Evolutionary conservation across 2,888 invertebrate genomes (phyloP), one percentile per base, ranked within the genome.

Genomic region (Tenthredo mesomela): DNA sequence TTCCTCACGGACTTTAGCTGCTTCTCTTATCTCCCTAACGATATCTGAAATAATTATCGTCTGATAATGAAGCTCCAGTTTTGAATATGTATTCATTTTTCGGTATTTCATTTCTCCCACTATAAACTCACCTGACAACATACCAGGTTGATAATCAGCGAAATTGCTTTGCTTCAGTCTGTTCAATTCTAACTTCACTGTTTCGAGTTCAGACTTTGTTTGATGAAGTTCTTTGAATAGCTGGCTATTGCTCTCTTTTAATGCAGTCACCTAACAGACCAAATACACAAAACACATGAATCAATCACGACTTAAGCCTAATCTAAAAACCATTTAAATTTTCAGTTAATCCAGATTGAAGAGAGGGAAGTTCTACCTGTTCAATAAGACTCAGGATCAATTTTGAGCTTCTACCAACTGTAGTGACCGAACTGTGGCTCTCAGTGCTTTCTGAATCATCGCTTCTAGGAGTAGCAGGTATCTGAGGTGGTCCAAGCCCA

Each of bases 171-270:
- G 91, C 86, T 92, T 92, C 61, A 91, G 88, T 85, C 89, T 89
- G 67, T 86, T 88, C 54, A 93, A 86, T 87, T 93, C 92, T 73
- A 89, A 84, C 87, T 91, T 93, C 40, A 93, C 88, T 71, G 86
- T 89, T 84, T 92, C 92, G 85, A 95, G 88, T 88, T 95, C 94
- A 94, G 96, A 95, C 94, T 96, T 96, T 85, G 96, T 95, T 89
- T 97, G 96, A 90, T 95, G 95, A 89, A 97, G 94, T 91, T 97
- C 97, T 91, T 96, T 95, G 90, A 95, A 96, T 90, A 97, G 94
- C 94, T 96, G 96, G 88, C 96, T 95, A 93, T 97, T 97, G 85
- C 95, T 95, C 88, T 96, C 95, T 91, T 96, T 96, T 88, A 97
- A 91, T 84, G 95, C 90, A 43, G 92, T 93, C 90, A 93, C 92